Evolutionary conservation across 1,140 invertebrate species (phyloP), one percentile per base, ranked within the genome.

Genomic region (Drosophila santomea): DNA sequence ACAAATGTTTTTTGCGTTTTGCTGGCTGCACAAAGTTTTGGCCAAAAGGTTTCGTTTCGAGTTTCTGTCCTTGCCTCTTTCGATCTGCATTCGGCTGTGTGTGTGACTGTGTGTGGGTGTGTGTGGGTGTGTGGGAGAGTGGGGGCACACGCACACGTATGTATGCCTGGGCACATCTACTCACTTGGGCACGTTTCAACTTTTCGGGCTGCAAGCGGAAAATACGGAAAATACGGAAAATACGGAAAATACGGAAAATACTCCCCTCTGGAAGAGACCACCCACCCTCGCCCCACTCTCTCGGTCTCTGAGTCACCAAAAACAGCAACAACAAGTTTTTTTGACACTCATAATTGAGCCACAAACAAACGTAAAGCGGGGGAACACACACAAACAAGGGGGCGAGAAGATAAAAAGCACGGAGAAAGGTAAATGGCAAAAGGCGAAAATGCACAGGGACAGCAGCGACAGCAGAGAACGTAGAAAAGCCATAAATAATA

Each of bases 311-410:
- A 86, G 69, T 86, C 82, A 86, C 78, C 82, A 80, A 14, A 6
- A 14, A 6, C 32, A 44, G 35, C 54, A 59, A 74, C 51, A 76
- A 68, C 62, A 55, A 51, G 59, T 52, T 51, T 77, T 86, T 66
- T 82, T 86, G 83, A 82, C 82, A 88, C 82, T 86, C 79, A 58
- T 88, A 86, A 86, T 86, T 82, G 83, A 86, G 82, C 82, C 82
- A 69, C 78, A 82, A 61, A 79, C 56, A 73, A 66, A 43, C 51
- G 23, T 51, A 39, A 54, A 60, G 38, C 28, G 23, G 20, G 28
- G 17, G 32, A 39, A 39, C 11, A 51, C 7, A 35, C 28, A 32
- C 25, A 51, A 4, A 32, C n/a, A 38, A n/a, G 17, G 8, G 4
- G 15, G 20, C 20, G 20, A 20, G 32, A 15, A 20, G 59, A 32